These are phyloP conservation scores for Orestias chungarensis DNA, from an alignment of 2,797 vertebrate genomes.

Conservation along the genomic window DNA sequence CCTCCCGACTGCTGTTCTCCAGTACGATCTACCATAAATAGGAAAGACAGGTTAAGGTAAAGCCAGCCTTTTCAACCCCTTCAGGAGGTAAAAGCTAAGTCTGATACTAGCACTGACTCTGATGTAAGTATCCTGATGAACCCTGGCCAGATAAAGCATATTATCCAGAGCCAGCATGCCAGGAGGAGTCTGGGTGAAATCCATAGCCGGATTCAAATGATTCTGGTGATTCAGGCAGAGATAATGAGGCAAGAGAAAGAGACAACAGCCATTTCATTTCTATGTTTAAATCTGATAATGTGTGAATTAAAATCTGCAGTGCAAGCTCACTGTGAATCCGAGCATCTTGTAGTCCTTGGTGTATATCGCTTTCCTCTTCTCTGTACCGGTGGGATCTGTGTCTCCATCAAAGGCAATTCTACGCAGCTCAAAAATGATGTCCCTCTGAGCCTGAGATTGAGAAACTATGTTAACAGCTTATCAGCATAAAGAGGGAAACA, in stretches of 20 bases:
- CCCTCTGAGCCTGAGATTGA: conserved; percentile 88
- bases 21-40: conserved; percentile 81
- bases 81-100: background rate
- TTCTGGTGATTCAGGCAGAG: conserved; percentile 80
- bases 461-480: conserved; percentile 18
- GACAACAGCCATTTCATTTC: background rate
- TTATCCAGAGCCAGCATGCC: conserved; percentile 98
- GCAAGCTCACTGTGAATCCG: conserved; percentile 90
- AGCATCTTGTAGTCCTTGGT: conserved; percentile 99
- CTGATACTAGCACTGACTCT: conserved; percentile 78
- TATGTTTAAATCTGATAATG: background rate
- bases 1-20: conserved; percentile 97
- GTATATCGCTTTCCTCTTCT: conserved; percentile 96
- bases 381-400: conserved; percentile 88
- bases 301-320: background rate
- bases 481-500: conserved; percentile 8
- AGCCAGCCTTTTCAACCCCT: background rate
- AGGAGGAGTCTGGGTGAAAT: conserved; percentile 97
- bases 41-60: conserved; percentile 10
- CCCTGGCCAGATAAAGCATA: conserved; percentile 96
- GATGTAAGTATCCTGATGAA: conserved; percentile 97
- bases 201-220: conserved; percentile 95
- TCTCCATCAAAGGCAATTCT: conserved; percentile 97
- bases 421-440: conserved; percentile 94
- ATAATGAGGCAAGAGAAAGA: background rate